Conservation (phyloP, 2,113 vertebrate species). For the Malurus alboscapulatus region DNA sequence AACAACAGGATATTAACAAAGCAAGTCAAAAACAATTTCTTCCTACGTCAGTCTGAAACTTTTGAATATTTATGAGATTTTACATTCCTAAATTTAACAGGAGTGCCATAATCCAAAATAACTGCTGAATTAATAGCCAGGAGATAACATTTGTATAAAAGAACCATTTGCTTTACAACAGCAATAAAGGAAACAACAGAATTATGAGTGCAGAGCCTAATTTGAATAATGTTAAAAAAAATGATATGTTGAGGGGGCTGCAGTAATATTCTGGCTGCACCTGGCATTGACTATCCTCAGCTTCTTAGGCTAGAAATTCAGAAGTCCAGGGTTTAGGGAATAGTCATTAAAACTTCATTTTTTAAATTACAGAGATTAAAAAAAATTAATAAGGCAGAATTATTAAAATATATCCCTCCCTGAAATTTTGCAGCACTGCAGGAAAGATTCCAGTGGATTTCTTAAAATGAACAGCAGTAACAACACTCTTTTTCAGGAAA, state of each 20-base stretch:
- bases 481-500: neutral
- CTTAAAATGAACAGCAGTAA: constrained; percentile 35
- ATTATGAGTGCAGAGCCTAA: constrained; percentile 72
- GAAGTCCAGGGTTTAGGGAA: constrained; percentile 54
- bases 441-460: constrained; percentile 20
- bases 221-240: constrained; percentile 77
- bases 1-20: constrained; percentile 69
- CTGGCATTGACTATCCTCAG: constrained; percentile 52
- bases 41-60: constrained; percentile 63
- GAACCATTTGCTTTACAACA: constrained; percentile 79
- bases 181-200: constrained; percentile 80
- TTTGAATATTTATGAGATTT: constrained; percentile 74
- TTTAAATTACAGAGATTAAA: constrained; percentile 64
- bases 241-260: constrained; percentile 30
- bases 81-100: constrained; percentile 73
- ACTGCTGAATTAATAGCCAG: constrained; percentile 78
- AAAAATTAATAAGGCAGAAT: constrained; percentile 54
- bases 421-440: neutral
- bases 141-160: constrained; percentile 80
- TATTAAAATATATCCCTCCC: constrained; percentile 41
- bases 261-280: constrained; percentile 46
- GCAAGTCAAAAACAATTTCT: constrained; percentile 72
- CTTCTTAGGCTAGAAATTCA: constrained; percentile 58
- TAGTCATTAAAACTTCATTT: constrained; percentile 62
- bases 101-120: constrained; percentile 77